A percentile compares a stretch with the other conserved stretches of the same genome.
These are phyloP conservation scores for Motacilla tschutschensis DNA, from an alignment of 2,113 vertebrate genomes.

Conservation along the genomic window DNA sequence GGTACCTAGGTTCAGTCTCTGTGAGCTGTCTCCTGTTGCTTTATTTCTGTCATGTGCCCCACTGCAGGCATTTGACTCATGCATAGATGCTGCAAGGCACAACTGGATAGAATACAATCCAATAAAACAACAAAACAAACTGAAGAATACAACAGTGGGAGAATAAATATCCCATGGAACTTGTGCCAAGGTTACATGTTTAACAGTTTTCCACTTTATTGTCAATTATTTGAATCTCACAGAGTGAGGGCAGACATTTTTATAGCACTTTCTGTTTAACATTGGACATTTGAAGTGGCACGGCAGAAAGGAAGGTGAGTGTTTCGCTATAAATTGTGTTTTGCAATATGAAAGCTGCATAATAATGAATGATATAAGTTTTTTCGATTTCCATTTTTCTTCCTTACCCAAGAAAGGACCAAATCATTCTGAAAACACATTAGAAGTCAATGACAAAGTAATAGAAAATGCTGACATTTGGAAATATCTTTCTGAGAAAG, in stretches of 20 bases:
- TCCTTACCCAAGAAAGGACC: slow-evolving; percentile 60
- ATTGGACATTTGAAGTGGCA: slow-evolving; percentile 71
- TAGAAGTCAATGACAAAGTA: slow-evolving; percentile 77
- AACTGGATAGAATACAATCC: background rate
- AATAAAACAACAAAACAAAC: slow-evolving; percentile 22
- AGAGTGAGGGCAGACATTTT: slow-evolving; percentile 71
- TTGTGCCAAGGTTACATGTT: slow-evolving; percentile 68
- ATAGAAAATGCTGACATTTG: slow-evolving; percentile 70
- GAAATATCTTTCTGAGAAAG: slow-evolving; percentile 65
- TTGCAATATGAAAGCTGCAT: slow-evolving; percentile 70
- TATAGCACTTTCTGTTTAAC: slow-evolving; percentile 71
- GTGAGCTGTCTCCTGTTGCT: background rate
- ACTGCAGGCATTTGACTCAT: background rate
- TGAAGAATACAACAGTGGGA: slow-evolving; percentile 11
- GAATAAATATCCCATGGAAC: slow-evolving; percentile 70
- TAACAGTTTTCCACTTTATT: slow-evolving; percentile 71
- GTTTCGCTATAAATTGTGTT: slow-evolving; percentile 74
- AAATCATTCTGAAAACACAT: slow-evolving; percentile 70
- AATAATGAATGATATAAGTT: slow-evolving; percentile 65
- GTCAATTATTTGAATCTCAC: slow-evolving; percentile 74
- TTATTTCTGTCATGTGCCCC: background rate
- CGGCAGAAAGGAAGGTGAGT: slow-evolving; percentile 48
- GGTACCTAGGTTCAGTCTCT: accelerated
- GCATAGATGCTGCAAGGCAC: background rate
- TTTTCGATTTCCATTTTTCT: slow-evolving; percentile 72